Conservation (phyloP, 2,113 vertebrate genomes). For the Gobio gobio region DNA sequence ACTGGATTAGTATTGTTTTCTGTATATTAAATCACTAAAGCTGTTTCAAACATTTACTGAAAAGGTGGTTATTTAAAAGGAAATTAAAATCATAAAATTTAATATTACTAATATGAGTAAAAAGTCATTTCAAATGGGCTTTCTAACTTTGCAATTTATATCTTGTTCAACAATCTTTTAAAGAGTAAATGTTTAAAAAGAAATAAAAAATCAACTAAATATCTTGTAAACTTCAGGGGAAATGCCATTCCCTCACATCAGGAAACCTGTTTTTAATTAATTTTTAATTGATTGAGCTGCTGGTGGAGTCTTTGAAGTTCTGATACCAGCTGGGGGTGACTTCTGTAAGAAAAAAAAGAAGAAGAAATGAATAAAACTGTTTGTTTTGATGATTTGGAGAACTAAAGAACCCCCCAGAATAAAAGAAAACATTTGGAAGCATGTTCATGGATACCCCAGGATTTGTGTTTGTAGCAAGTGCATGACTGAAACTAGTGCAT, state of each 20-base stretch:
- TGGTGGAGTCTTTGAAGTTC: slow-evolving; percentile 32
- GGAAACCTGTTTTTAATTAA: slow-evolving; percentile 38
- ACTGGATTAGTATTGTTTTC: not conserved
- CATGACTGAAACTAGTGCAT: not conserved
- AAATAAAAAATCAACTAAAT: not conserved
- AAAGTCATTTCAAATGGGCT: not conserved
- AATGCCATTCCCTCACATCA: slow-evolving; percentile 33
- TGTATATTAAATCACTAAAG: not conserved
- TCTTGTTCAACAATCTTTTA: slow-evolving; percentile 22
- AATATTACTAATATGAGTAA: not conserved
- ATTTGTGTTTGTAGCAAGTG: not conserved
- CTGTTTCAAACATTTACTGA: not conserved
- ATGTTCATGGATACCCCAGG: not conserved
- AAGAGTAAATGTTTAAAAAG: not conserved
- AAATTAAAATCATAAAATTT: not conserved
- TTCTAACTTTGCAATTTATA: not conserved
- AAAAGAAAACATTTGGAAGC: not conserved
- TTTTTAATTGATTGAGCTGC: slow-evolving; percentile 37
- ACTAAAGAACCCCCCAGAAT: not conserved
- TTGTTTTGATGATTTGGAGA: slow-evolving; percentile 13
- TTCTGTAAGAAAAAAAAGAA: not conserved
- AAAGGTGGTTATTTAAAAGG: not conserved
- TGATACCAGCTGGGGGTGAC: slow-evolving; percentile 28
- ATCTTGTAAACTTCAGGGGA: not conserved
- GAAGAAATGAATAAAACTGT: not conserved